Evolutionary conservation across 1,140 invertebrate species (phyloP).

Genomic region (Akabosia matsudoensis): DNA sequence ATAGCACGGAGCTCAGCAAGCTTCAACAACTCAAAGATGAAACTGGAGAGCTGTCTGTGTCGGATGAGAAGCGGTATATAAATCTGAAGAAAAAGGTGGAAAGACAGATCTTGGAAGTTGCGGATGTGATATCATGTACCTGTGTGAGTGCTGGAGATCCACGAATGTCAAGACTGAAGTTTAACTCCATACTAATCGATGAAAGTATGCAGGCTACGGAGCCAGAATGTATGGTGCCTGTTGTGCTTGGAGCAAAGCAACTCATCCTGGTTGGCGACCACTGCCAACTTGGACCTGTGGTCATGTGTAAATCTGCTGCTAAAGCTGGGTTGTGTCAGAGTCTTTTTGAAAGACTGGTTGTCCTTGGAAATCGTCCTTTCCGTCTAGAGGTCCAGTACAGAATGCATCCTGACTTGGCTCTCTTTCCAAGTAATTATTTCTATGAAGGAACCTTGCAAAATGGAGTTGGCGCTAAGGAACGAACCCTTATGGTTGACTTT

Average conservation of each 20-base stretch:
- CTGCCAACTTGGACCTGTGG: constrained; percentile 96
- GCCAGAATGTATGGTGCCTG: constrained; percentile 97
- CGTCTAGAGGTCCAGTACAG: constrained; percentile 97
- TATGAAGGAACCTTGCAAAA: constrained; percentile 99
- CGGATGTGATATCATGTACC: constrained; percentile 98
- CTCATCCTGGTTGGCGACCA: constrained; percentile 97
- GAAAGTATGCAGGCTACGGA: constrained; percentile 96
- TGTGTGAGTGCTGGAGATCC: constrained; percentile 96
- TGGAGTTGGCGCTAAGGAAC: constrained; percentile 94
- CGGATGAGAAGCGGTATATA: constrained; percentile 92
- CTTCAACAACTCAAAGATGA: constrained; percentile 96
- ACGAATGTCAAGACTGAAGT: constrained; percentile 82
- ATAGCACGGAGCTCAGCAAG: constrained; percentile 91
- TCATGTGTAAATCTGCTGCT: constrained; percentile 99
- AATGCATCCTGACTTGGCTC: constrained; percentile 95
- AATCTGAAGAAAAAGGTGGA: constrained; percentile 88
- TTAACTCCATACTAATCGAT: constrained; percentile 96
- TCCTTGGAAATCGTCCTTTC: constrained; percentile 91
- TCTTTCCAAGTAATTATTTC: constrained; percentile 99
- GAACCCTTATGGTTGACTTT: constrained; percentile 87
- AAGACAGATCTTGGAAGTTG: constrained; percentile 85
- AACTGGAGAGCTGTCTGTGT: constrained; percentile 87
- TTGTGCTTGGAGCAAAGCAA: constrained; percentile 92
- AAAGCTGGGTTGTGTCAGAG: constrained; percentile 95
- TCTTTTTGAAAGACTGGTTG: constrained; percentile 93